Percentiles rank a stretch among this genome's conserved stretches.
Evolutionary conservation across 2,888 invertebrate genomes (phyloP).

Genomic region (Sturmia bella): DNA sequence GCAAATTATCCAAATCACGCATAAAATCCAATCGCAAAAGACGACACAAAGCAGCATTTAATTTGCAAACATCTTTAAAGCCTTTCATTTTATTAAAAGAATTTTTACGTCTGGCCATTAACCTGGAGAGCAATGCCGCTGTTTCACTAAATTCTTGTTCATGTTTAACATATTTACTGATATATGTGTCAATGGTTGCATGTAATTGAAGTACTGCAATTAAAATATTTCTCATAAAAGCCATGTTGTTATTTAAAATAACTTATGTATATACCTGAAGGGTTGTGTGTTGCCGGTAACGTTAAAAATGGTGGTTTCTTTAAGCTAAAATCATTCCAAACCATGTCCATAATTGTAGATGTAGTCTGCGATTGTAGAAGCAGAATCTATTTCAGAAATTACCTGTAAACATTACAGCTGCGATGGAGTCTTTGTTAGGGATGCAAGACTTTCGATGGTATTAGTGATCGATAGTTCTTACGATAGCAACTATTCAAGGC

Average conservation of each 20-base stretch:
- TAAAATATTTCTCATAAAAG: background rate
- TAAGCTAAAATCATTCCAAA: conserved; percentile 79
- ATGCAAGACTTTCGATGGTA: no score
- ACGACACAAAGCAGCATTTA: conserved; percentile 78
- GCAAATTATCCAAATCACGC: conserved; percentile 76
- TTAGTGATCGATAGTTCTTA: no score
- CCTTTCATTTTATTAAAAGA: conserved; percentile 79
- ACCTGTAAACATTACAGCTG: no score
- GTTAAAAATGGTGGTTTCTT: conserved; percentile 78
- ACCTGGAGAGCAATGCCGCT: conserved; percentile 78
- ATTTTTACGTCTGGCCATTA: conserved; percentile 79
- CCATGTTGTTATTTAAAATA: background rate
- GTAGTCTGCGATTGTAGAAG: no score
- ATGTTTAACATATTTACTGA: conserved; percentile 50
- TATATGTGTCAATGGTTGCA: conserved; percentile 71
- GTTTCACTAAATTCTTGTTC: conserved; percentile 74
- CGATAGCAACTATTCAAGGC: no score
- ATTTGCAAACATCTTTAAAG: conserved; percentile 77
- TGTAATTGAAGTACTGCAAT: conserved; percentile 74
- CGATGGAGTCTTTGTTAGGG: no score
- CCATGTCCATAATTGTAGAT: conserved; percentile 71
- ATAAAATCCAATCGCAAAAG: conserved; percentile 76
- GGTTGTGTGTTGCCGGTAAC: conserved; percentile 71
- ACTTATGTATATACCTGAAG: conserved; percentile 76
- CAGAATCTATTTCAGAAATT: no score